phyloP scores from a whole-genome alignment of 1,140 invertebrate genomes.

The Lucilia sericata region DNA sequence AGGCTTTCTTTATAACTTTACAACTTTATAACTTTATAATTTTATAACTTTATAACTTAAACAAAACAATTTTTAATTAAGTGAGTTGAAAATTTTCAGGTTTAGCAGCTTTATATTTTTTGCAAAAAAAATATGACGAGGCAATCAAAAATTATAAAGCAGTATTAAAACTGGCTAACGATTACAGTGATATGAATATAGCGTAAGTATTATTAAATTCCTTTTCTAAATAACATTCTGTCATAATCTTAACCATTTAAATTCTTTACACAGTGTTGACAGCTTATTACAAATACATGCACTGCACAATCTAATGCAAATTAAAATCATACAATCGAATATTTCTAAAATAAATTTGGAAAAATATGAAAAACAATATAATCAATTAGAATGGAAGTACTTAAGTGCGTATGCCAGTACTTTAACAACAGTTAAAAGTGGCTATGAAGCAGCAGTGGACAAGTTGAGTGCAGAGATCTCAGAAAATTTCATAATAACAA shows the following conservation, averaged over 20 bases:
- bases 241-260: background rate
- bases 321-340: slow-evolving; percentile 27
- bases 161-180: slow-evolving; percentile 66
- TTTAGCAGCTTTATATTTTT: slow-evolving; percentile 75
- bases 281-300: slow-evolving; percentile 76
- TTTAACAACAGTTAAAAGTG: background rate
- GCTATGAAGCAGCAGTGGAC: background rate
- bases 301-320: slow-evolving; percentile 73
- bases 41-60: too few relatives aligned
- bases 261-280: slow-evolving; percentile 61
- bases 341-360: background rate
- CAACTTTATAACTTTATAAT: too few relatives aligned
- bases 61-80: too few relatives aligned
- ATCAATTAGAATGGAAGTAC: slow-evolving; percentile 73
- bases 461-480: background rate
- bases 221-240: background rate
- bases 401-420: slow-evolving; percentile 60
- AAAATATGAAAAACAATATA: slow-evolving; percentile 51
- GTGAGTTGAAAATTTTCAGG: too few relatives aligned
- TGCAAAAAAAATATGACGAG: slow-evolving; percentile 70
- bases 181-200: slow-evolving; percentile 57
- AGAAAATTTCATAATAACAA: slow-evolving; percentile 7
- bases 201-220: slow-evolving; percentile 49
- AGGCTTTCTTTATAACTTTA: too few relatives aligned
- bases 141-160: slow-evolving; percentile 75